Conservation (phyloP, 2,113 vertebrate species). For the Odontophorus gujanensis region DNA sequence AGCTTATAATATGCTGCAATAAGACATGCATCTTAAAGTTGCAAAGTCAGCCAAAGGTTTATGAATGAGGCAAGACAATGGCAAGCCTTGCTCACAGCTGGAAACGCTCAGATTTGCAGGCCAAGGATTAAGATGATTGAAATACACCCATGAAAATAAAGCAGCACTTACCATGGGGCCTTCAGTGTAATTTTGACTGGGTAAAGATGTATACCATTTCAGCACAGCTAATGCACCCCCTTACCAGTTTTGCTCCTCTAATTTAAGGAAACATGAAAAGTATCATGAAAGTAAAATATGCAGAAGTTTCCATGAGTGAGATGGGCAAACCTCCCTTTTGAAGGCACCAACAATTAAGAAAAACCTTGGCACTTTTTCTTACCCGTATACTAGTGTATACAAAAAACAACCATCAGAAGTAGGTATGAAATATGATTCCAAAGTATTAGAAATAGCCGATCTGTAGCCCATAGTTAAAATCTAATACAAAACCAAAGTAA, state of each 20-base stretch:
- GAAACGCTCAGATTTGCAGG: background rate
- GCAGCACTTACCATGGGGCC: conserved; percentile 12
- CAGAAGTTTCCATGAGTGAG: background rate
- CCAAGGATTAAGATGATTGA: conserved; percentile 37
- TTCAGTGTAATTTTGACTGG: background rate
- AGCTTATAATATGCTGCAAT: conserved; percentile 47
- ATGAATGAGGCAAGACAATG: conserved; percentile 36
- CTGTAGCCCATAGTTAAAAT: background rate
- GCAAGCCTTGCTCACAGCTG: conserved; percentile 24
- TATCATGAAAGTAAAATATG: background rate
- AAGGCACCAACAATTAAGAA: background rate
- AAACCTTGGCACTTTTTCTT: background rate
- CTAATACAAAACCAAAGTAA: background rate
- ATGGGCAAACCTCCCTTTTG: background rate
- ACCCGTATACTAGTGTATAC: background rate
- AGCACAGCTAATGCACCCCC: accelerated
- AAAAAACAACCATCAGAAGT: background rate
- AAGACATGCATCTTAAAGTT: conserved; percentile 54
- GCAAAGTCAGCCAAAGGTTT: conserved; percentile 58
- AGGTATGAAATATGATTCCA: background rate
- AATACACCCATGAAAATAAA: conserved; percentile 7
- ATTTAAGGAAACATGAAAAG: too few relatives aligned
- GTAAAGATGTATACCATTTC: background rate
- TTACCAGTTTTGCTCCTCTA: background rate
- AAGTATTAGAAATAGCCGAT: background rate